Conservation (phyloP, 2,113 vertebrate genomes). For the Echinops telfairi region DNA sequence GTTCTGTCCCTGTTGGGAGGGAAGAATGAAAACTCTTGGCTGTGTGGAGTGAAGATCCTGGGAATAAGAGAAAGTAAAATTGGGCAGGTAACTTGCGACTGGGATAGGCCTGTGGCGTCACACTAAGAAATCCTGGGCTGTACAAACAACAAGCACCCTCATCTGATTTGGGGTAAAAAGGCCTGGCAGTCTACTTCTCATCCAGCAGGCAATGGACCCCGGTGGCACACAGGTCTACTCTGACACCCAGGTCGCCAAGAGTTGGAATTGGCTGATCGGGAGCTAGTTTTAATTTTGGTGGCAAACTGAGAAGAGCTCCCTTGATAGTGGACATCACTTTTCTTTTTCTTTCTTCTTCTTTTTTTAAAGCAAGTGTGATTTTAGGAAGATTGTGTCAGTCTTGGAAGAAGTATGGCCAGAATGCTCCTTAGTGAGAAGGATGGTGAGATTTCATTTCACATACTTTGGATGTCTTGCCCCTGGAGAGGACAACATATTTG, state of each 20-base stretch:
- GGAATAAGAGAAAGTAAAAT: constrained; percentile 18
- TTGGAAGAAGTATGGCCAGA: no score
- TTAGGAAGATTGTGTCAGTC: constrained; percentile 19
- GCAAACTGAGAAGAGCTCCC: not conserved
- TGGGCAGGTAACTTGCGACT: not conserved
- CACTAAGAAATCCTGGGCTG: not conserved
- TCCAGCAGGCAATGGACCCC: not conserved
- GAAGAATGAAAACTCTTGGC: constrained; percentile 12
- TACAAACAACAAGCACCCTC: not conserved
- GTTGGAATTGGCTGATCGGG: not conserved
- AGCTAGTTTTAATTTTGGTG: not conserved
- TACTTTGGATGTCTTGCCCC: no score
- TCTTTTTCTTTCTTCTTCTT: no score
- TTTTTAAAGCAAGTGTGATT: constrained; percentile 28
- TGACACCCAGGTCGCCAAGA: not conserved
- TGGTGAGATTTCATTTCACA: no score
- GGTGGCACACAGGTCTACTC: not conserved
- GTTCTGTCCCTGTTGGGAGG: no score
- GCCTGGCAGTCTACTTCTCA: not conserved
- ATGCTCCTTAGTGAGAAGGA: no score
- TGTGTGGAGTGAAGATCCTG: constrained; percentile 8
- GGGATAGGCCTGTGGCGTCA: not conserved
- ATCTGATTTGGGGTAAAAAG: not conserved
- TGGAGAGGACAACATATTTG: no score
- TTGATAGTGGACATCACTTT: not conserved